These are phyloP conservation scores for Siniperca scherzeri DNA, from an alignment of 2,797 vertebrate genomes.

Conservation along the genomic window DNA sequence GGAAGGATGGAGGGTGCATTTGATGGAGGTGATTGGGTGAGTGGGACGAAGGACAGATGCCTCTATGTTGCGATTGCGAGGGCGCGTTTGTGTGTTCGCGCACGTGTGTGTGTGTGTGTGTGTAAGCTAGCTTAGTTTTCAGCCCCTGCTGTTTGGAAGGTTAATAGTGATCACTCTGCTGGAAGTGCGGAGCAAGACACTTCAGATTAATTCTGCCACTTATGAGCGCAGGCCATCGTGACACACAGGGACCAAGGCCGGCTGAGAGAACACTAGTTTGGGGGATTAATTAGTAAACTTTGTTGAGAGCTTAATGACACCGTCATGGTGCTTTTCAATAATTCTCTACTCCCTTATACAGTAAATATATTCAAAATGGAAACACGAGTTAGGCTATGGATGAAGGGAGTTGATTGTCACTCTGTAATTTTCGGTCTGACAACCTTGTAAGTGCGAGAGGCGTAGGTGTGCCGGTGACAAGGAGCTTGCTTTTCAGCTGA, in stretches of 20 bases:
- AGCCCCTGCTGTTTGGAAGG: constrained; percentile 58
- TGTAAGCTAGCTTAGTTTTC: constrained; percentile 41
- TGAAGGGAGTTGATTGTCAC: constrained; percentile 70
- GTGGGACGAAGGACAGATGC: constrained; percentile 55
- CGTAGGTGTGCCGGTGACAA: constrained; percentile 75
- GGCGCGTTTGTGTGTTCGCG: background rate
- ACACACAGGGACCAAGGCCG: constrained; percentile 23
- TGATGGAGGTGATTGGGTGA: constrained; percentile 19
- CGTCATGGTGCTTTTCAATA: constrained; percentile 23
- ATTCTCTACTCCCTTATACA: constrained; percentile 32
- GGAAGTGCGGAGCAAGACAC: constrained; percentile 43
- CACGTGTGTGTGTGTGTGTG: constrained; percentile 1
- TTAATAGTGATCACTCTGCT: constrained; percentile 57
- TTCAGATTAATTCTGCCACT: constrained; percentile 47
- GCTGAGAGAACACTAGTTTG: constrained; percentile 37
- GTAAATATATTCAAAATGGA: constrained; percentile 54
- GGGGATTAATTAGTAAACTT: constrained; percentile 61
- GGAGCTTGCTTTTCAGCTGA: constrained; percentile 68
- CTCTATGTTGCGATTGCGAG: constrained; percentile 18
- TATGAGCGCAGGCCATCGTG: constrained; percentile 35
- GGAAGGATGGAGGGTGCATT: constrained; percentile 19
- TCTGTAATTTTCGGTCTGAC: constrained; percentile 73
- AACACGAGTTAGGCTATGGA: constrained; percentile 47
- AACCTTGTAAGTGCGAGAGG: constrained; percentile 71
- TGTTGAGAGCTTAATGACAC: constrained; percentile 52